phyloP scores from a whole-genome alignment of 2,797 vertebrate species.

The Todus mexicanus region DNA sequence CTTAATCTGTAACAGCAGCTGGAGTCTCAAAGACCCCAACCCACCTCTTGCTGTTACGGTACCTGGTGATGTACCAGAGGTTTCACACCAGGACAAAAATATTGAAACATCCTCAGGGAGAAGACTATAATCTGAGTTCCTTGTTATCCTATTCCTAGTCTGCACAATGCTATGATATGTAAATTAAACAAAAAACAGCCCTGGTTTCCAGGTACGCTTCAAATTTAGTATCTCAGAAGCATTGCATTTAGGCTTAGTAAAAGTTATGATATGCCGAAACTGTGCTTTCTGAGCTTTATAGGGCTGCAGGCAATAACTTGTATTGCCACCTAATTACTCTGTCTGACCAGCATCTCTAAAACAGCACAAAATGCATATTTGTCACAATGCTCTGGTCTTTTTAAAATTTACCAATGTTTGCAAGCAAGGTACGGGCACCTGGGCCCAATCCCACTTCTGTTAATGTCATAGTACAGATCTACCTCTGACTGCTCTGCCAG shows the following conservation, averaged over 20 bases:
- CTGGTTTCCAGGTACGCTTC: conserved; percentile 56
- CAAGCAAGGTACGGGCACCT: neutral
- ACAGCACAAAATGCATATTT: conserved; percentile 26
- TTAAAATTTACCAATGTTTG: neutral
- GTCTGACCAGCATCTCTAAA: conserved; percentile 42
- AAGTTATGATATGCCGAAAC: conserved; percentile 72
- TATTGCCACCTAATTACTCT: conserved; percentile 67
- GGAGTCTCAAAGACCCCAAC: neutral
- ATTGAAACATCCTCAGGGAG: neutral
- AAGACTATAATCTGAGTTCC: neutral
- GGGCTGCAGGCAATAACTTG: conserved; percentile 56
- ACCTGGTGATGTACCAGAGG: neutral
- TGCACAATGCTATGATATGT: conserved; percentile 49
- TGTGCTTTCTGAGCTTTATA: conserved; percentile 65
- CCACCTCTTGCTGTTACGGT: neutral
- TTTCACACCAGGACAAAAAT: neutral
- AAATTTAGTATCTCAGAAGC: conserved; percentile 72
- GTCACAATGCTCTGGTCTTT: neutral
- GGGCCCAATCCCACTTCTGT: neutral
- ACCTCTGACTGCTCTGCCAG: neutral
- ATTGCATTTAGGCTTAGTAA: conserved; percentile 68
- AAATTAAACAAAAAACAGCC: conserved; percentile 64
- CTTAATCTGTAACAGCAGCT: neutral
- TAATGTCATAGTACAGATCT: neutral
- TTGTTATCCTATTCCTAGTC: neutral